Evolutionary conservation across 1,140 invertebrate species (phyloP), one percentile per base, ranked within the genome.

Genomic region (Bacillus rossius): DNA sequence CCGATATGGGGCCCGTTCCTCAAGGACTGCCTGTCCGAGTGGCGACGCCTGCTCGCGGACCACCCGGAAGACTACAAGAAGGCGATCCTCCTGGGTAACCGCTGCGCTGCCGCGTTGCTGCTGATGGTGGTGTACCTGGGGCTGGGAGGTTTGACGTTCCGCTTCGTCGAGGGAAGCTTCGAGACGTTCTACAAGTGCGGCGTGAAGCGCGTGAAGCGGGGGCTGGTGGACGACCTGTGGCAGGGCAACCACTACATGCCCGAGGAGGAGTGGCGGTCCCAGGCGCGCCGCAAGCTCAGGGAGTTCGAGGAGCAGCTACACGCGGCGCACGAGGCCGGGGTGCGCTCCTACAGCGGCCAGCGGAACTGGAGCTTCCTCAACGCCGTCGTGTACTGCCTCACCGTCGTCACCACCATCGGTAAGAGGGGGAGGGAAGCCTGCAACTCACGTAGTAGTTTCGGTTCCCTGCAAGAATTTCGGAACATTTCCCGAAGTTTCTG

Each of bases 331-430:
- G 89, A 93, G 65, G 84, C 89, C 7, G 91, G 89, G 0, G 80
- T 91, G 13, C 84, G 83, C 19, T 82, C 83, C 1, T 92, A 91
- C 67, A 91, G 89, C 43, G 91, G 90, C 3, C 84, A 88, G 64
- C 85, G 83, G 65, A 86, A 88, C 10, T 98, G 95, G 93, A 94
- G 86, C 64, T 96, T 96, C 75, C 81, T 94, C 72, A 96, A 96
- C 71, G 87, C 93, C 0, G 81, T 97, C 54, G 86, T 96, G 57
- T 98, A 94, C 76, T 92, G 90, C 70, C 78, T 94, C 64, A 96
- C 94, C 52, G 81, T 97, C 61, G 82, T 96, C 62, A 94, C 94
- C 14, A 97, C 94, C 19, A 97, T 98, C 76, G 94, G 94, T 96
- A 83, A 87, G 55, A 34, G 29, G 29, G 10, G 5, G 29, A 34